Evolutionary conservation across 2,113 vertebrate genomes (phyloP), one percentile per base, ranked within the genome.

Genomic region (Eudorcas thomsonii): DNA sequence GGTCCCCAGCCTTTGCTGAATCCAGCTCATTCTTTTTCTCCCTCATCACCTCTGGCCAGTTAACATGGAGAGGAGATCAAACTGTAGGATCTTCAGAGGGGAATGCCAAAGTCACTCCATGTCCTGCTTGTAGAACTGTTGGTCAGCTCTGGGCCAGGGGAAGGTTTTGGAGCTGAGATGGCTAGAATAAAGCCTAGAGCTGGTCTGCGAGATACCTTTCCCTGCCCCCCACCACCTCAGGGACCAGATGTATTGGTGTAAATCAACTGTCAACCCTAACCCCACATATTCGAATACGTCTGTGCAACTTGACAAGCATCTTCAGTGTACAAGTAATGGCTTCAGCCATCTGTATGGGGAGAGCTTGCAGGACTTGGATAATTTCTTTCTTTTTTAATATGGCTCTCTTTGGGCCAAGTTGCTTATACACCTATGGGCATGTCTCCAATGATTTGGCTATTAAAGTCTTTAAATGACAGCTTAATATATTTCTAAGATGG

Each of bases 401-500:
- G 36, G 15, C 21, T 96, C 1, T 57, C 52, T 93, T 91, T 26
- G 83, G 86, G 25, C 84, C 83, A 74, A 87, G 59, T 15, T 96
- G 50, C 43, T 88, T 84, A 59, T 28, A 96, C 54, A 98, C 86
- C 92, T 97, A 82, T 39, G 39, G 94, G 95, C 88, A 93, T 45
- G n/a, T 74, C 52, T 92, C 96, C 92, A 97, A 25, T 25, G n/a
- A 86, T 36, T 83, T 85, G 83, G 71, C 89, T 92, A 71, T 96
- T 93, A 94, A 52, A 17, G 9, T 88, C 74, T 94, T 82, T 90
- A 97, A 96, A 59, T 91, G 96, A 97, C 96, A 95, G 94, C 25
- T 98, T 97, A 96, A 94, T 97, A 87, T 94, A 94, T 95, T 98
- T 96, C 97, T 88, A 96, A 97, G 96, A 93, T 36, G 14, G 77